Percentiles rank a stretch among this genome's conserved stretches.
These are phyloP conservation scores for Physeter macrocephalus DNA, from an alignment of 2,113 vertebrate species.

Conservation along the genomic window DNA sequence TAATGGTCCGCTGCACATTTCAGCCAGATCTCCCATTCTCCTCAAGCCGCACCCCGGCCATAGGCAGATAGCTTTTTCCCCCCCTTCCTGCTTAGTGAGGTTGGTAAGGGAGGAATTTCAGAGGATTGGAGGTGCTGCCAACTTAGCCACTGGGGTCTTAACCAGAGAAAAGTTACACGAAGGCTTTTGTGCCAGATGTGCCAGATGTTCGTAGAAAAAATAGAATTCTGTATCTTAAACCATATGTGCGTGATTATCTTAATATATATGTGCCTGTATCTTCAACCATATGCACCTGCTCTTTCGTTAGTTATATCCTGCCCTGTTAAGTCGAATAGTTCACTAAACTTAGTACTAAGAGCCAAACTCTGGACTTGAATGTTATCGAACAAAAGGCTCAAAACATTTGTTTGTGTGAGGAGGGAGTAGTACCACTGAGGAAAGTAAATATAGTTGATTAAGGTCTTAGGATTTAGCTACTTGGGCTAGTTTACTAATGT, in stretches of 20 bases:
- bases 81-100: neutral
- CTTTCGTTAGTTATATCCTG: neutral
- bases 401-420: neutral
- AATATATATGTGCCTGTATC: no score
- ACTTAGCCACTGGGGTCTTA: neutral
- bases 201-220: neutral
- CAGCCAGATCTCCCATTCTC: neutral
- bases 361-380: neutral
- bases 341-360: neutral
- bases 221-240: neutral
- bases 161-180: neutral
- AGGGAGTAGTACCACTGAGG: neutral
- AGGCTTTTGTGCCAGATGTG: neutral
- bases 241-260: neutral
- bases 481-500: neutral
- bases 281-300: neutral
- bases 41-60: neutral
- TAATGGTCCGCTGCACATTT: neutral
- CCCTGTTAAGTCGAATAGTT: neutral
- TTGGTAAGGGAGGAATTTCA: neutral
- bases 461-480: neutral
- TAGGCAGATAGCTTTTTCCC: neutral
- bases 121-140: neutral
- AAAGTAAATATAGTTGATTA: conserved; percentile 9
- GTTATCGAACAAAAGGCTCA: neutral